Conservation (phyloP, 2,113 vertebrate species). For the Abramis brama region DNA sequence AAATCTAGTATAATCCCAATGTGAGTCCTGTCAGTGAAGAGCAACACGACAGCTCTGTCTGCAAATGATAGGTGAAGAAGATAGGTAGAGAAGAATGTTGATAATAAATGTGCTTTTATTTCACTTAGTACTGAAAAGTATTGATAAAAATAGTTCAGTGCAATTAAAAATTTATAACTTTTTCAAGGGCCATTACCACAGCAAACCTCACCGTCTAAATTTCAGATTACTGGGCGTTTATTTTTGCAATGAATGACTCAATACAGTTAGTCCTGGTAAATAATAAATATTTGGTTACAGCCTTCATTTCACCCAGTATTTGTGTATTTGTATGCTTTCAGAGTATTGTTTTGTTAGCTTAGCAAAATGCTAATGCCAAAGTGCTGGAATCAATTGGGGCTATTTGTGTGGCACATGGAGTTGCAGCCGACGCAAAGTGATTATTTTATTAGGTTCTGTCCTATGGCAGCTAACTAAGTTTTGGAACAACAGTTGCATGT, state of each 20-base stretch:
- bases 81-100: background rate
- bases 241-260: background rate
- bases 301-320: background rate
- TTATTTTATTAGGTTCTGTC: background rate
- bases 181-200: background rate
- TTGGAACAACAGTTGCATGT: background rate
- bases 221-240: background rate
- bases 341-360: background rate
- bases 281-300: background rate
- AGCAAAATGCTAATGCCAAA: slow-evolving; percentile 2
- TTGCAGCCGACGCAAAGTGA: background rate
- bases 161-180: background rate
- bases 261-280: background rate
- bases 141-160: background rate
- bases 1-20: background rate
- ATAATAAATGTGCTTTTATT: background rate
- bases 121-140: background rate
- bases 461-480: background rate
- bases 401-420: background rate
- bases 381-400: background rate
- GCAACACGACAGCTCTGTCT: background rate
- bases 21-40: background rate
- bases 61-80: too few species aligned
- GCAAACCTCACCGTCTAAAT: background rate
- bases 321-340: too few species aligned